Evolutionary conservation across 2,113 vertebrate genomes (phyloP).

Genomic region (Eretmodus cyanostictus): DNA sequence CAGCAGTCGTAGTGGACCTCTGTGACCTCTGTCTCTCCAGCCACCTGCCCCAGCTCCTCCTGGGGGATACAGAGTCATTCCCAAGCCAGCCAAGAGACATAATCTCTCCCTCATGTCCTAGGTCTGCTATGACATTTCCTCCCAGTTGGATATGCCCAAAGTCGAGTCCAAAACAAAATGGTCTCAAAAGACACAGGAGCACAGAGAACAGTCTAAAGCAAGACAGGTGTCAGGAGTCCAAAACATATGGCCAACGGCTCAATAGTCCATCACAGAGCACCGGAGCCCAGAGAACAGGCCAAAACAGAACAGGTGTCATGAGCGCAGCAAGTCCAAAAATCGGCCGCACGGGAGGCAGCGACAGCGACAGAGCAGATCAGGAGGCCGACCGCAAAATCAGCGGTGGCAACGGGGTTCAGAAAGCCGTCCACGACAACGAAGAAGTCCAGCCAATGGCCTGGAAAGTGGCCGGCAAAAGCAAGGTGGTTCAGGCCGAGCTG

Average conservation of each 20-base stretch:
- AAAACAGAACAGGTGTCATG: neutral
- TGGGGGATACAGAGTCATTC: neutral
- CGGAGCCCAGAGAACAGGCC: neutral
- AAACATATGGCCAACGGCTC: neutral
- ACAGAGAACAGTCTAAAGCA: neutral
- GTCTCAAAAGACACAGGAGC: neutral
- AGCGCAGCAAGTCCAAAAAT: neutral
- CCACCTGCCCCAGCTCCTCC: neutral
- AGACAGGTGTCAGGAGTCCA: neutral
- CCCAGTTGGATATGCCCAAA: neutral
- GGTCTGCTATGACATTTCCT: neutral
- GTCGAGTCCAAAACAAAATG: neutral
- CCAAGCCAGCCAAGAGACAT: neutral
- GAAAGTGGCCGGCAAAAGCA: neutral
- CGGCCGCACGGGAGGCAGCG: accelerated
- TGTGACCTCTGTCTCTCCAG: neutral
- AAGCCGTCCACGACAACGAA: neutral
- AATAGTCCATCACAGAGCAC: neutral
- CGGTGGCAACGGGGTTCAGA: neutral
- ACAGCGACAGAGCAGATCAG: neutral
- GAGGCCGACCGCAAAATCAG: accelerated
- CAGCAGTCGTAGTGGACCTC: neutral
- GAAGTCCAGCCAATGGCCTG: neutral
- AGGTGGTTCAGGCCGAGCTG: neutral
- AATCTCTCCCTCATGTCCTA: neutral